Conservation (phyloP, 2,113 vertebrate species). For the Oreochromis spilurus region DNA sequence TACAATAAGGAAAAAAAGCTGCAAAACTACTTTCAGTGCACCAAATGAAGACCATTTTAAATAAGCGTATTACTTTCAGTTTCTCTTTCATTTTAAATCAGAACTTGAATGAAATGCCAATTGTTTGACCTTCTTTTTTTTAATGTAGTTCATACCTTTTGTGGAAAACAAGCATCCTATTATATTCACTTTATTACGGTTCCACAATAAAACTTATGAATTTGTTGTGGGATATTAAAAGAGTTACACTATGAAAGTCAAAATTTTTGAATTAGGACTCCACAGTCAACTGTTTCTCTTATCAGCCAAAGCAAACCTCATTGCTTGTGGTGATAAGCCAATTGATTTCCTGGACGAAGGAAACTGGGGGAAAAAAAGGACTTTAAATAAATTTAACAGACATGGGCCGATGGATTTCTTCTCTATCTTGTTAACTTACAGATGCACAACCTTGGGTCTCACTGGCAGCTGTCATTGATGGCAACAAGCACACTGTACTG, state of each 20-base stretch:
- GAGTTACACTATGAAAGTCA: not conserved
- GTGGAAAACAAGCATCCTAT: not conserved
- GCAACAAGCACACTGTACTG: not conserved
- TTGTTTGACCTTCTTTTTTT: not conserved
- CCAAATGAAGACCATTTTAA: not conserved
- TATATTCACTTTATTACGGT: not conserved
- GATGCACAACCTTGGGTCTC: not conserved
- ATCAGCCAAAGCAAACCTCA: not conserved
- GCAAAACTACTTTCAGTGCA: not conserved
- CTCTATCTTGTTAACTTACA: not conserved
- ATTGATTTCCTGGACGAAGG: constrained; percentile 12
- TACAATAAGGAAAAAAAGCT: not conserved
- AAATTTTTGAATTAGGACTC: not conserved
- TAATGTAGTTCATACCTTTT: accelerated
- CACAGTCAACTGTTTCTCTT: not conserved
- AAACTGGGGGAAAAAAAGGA: not conserved
- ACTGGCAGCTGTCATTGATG: not conserved
- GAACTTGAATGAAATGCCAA: not conserved
- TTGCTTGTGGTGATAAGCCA: constrained; percentile 8
- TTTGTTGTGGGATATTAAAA: not conserved
- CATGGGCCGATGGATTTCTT: not conserved
- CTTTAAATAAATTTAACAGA: constrained; percentile 7
- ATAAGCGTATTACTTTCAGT: not conserved
- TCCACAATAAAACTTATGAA: not conserved
- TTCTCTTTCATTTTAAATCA: not conserved